phyloP scores from a whole-genome alignment of 2,113 vertebrate genomes.

The Eurypyga helias region DNA sequence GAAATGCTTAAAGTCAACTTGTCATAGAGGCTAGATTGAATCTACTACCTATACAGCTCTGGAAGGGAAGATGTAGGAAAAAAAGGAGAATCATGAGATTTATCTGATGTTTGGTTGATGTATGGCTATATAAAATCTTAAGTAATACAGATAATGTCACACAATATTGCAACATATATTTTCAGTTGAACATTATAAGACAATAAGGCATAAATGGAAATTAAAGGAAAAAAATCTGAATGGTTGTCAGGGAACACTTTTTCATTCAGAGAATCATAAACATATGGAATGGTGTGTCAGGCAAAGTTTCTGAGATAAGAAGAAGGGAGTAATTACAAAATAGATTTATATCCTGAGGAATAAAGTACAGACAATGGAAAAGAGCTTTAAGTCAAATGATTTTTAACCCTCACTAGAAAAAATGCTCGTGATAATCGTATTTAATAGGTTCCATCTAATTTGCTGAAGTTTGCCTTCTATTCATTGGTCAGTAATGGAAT shows the following conservation, averaged over 20 bases:
- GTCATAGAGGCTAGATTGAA: constrained; percentile 78
- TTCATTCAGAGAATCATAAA: constrained; percentile 85
- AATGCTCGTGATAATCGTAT: constrained; percentile 45
- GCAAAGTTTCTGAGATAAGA: constrained; percentile 80
- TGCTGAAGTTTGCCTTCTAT: constrained; percentile 26
- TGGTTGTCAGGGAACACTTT: constrained; percentile 81
- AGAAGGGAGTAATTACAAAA: constrained; percentile 80
- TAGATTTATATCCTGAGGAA: constrained; percentile 76
- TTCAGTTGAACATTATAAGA: constrained; percentile 80
- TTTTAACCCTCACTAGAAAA: constrained; percentile 70
- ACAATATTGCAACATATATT: constrained; percentile 86
- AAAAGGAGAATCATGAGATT: constrained; percentile 72
- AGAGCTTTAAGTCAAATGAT: constrained; percentile 69
- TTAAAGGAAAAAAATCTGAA: constrained; percentile 79
- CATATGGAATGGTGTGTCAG: constrained; percentile 83
- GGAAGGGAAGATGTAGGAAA: constrained; percentile 64
- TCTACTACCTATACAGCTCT: constrained; percentile 73
- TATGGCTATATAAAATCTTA: constrained; percentile 84
- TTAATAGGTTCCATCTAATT: constrained; percentile 53
- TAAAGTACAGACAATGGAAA: constrained; percentile 70
- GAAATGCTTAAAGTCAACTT: constrained; percentile 82
- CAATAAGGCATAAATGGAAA: constrained; percentile 86
- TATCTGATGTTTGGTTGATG: constrained; percentile 82
- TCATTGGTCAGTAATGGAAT: constrained; percentile 8
- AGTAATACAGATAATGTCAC: constrained; percentile 86